Percentiles rank a stretch among this genome's conserved stretches.
Evolutionary conservation across 2,797 vertebrate species (phyloP).

Genomic region (Danio kyathit): DNA sequence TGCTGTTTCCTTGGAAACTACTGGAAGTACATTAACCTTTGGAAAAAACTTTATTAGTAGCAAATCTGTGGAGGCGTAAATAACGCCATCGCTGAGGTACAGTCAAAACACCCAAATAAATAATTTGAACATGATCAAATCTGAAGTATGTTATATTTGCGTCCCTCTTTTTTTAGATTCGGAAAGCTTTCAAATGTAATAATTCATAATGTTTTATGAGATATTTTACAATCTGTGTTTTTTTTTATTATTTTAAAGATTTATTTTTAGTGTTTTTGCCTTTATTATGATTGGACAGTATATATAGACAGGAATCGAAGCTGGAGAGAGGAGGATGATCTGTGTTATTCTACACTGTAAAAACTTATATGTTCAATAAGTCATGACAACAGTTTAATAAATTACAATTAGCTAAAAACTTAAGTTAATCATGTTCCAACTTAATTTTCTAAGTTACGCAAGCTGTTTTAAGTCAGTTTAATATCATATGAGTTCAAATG

Average conservation of each 20-base stretch:
- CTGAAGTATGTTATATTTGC: background rate
- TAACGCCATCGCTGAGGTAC: background rate
- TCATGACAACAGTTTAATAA: too few relatives aligned
- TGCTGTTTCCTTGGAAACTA: slow-evolving; percentile 43
- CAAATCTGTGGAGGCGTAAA: background rate
- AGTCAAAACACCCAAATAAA: background rate
- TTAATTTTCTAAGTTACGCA: too few relatives aligned
- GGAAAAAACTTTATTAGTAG: background rate
- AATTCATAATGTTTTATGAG: background rate
- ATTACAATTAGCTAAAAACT: too few relatives aligned
- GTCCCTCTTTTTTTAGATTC: background rate
- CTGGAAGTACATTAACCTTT: slow-evolving; percentile 4
- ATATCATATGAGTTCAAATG: too few relatives aligned
- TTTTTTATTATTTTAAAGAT: background rate
- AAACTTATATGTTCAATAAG: too few relatives aligned
- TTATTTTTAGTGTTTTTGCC: too few relatives aligned
- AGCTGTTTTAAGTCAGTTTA: too few relatives aligned
- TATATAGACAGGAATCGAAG: too few relatives aligned
- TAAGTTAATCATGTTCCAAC: too few relatives aligned
- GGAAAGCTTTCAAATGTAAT: background rate
- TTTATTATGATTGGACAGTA: too few relatives aligned
- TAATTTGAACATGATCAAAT: background rate
- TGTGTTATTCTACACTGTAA: too few relatives aligned
- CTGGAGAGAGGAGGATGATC: too few relatives aligned
- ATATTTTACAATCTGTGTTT: background rate